These are phyloP conservation scores for Acanthaster planci DNA, from an alignment of 35 echinoderm and acorn worm genomes.

Conservation along the genomic window DNA sequence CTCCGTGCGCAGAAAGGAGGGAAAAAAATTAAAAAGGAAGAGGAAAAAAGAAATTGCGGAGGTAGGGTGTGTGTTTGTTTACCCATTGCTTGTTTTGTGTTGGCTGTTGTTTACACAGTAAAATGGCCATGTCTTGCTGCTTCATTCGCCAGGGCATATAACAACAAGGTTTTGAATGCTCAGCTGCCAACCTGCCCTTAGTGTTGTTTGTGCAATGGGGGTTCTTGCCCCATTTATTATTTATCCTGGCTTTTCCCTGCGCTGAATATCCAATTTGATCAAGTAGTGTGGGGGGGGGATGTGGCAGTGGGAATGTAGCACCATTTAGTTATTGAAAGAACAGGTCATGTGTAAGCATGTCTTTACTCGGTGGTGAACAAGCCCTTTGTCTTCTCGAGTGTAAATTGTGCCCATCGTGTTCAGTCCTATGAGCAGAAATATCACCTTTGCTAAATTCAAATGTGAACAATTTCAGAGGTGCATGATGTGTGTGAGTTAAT, in stretches of 20 bases:
- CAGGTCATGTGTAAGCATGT: no score
- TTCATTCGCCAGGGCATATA: slow-evolving; percentile 41
- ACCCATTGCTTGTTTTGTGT: slow-evolving; percentile 40
- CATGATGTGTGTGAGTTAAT: no score
- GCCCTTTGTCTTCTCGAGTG: no score
- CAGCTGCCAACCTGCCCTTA: slow-evolving; percentile 50
- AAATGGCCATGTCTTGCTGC: slow-evolving; percentile 30
- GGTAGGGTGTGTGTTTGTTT: slow-evolving; percentile 49
- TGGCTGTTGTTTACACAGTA: slow-evolving; percentile 47
- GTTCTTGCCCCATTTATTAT: slow-evolving; percentile 56
- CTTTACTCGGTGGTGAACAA: no score
- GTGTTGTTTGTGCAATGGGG: slow-evolving; percentile 46
- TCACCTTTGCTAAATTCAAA: no score
- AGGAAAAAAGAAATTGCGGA: not conserved
- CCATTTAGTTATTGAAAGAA: no score
- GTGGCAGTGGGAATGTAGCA: not conserved
- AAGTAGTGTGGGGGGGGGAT: not conserved
- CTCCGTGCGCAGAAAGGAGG: not conserved
- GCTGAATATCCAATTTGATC: slow-evolving; percentile 49
- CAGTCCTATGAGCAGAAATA: no score
- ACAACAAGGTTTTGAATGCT: slow-evolving; percentile 47
- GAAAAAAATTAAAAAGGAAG: not conserved
- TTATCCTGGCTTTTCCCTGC: slow-evolving; percentile 28
- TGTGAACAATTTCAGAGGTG: no score
- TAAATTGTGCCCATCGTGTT: no score